Percentiles rank a stretch among this genome's conserved stretches.
phyloP scores from a whole-genome alignment of 2,113 vertebrate genomes.

The Paramormyrops kingsleyae region DNA sequence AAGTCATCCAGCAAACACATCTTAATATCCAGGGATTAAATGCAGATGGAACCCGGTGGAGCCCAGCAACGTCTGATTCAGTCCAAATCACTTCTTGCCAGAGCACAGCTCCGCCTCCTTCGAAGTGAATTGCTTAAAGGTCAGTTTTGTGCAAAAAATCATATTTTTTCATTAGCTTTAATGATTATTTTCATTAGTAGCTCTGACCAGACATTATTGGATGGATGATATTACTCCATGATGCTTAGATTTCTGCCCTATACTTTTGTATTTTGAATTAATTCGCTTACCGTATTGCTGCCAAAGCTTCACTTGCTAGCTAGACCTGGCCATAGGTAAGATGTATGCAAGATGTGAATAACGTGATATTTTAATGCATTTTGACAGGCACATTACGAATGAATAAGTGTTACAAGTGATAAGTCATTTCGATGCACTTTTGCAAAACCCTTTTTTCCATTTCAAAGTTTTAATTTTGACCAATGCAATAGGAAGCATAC shows the following conservation, averaged over 20 bases:
- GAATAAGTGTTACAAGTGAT: no score
- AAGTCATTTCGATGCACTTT: no score
- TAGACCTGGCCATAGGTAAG: not conserved
- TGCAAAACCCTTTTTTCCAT: no score
- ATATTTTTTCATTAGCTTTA: not conserved
- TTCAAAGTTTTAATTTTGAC: no score
- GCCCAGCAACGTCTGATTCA: not conserved
- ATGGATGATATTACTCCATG: not conserved
- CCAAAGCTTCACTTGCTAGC: not conserved
- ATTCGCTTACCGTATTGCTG: not conserved
- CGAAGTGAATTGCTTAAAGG: not conserved
- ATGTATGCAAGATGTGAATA: no score
- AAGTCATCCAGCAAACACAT: not conserved
- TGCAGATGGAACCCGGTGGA: not conserved
- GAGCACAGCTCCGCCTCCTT: not conserved
- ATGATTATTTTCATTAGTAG: not conserved
- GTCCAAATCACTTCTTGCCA: no score
- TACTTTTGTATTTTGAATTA: not conserved
- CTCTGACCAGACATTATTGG: not conserved
- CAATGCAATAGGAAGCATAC: no score
- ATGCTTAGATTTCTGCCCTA: not conserved
- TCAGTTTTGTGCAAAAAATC: not conserved
- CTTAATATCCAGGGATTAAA: not conserved
- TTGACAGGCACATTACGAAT: no score
- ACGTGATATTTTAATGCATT: no score